A percentile compares a stretch with the other conserved stretches of the same genome.
These are phyloP conservation scores for Tokudaia tokunoshimensis DNA, from an alignment of 2,797 vertebrate genomes.

Conservation along the genomic window DNA sequence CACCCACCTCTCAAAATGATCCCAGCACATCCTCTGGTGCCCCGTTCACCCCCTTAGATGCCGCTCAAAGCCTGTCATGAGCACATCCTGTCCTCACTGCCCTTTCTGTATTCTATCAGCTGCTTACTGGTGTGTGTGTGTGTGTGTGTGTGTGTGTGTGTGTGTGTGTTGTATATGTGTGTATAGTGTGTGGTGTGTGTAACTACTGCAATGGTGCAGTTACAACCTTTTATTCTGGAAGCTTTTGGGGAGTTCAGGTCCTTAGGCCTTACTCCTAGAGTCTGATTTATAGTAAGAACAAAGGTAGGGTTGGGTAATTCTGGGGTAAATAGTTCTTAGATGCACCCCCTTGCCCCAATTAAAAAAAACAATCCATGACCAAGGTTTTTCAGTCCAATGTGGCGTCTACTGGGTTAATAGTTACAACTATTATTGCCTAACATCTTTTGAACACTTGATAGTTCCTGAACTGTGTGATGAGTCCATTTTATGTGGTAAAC, in stretches of 20 bases:
- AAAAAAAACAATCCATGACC: background rate
- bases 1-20: too few species aligned
- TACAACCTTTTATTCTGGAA: background rate
- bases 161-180: too few species aligned
- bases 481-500: background rate
- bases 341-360: fast-evolving
- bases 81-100: fast-evolving
- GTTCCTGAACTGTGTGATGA: background rate
- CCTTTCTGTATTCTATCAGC: background rate
- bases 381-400: background rate
- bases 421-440: background rate
- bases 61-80: fast-evolving
- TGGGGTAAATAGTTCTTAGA: background rate
- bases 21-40: background rate
- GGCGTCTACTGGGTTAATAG: background rate
- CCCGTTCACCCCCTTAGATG: background rate
- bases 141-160: too few species aligned
- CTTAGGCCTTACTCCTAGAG: background rate
- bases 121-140: background rate
- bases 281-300: background rate
- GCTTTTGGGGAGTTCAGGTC: background rate
- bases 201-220: background rate
- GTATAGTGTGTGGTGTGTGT: too few species aligned
- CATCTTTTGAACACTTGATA: background rate
- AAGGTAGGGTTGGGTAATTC: background rate